phyloP scores from a whole-genome alignment of 1,140 invertebrate genomes.

The Chrysopa pallens region DNA sequence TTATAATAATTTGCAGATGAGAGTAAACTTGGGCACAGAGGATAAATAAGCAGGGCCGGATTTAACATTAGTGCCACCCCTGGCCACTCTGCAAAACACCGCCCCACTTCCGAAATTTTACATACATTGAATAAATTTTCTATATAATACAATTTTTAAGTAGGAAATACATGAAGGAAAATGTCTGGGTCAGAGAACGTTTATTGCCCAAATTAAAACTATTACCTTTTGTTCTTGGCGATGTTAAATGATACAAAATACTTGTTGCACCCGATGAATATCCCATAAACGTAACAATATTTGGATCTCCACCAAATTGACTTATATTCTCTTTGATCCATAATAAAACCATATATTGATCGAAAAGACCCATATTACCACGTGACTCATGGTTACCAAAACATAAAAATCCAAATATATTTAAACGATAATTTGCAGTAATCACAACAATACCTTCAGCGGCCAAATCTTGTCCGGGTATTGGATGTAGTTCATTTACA shows the following conservation, averaged over 20 bases:
- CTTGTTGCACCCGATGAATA: constrained; percentile 44
- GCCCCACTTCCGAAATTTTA: too few relatives aligned
- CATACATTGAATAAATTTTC: too few relatives aligned
- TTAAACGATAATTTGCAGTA: constrained; percentile 39
- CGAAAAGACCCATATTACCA: constrained; percentile 52
- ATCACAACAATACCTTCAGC: constrained; percentile 44
- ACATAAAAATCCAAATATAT: constrained; percentile 52
- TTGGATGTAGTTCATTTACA: constrained; percentile 23
- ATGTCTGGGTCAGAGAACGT: too few relatives aligned
- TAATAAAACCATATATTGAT: constrained; percentile 48
- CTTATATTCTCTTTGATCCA: constrained; percentile 55
- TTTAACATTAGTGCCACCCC: too few relatives aligned
- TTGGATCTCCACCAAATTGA: constrained; percentile 51
- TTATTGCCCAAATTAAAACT: too few relatives aligned
- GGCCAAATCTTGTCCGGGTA: constrained; percentile 43
- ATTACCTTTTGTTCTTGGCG: constrained; percentile 38
- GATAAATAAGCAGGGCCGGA: too few relatives aligned
- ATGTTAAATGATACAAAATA: constrained; percentile 36
- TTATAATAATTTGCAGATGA: too few relatives aligned
- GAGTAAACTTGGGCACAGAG: too few relatives aligned
- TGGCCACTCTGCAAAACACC: too few relatives aligned
- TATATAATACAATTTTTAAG: too few relatives aligned
- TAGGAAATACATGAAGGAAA: too few relatives aligned
- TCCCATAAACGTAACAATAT: constrained; percentile 48
- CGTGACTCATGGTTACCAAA: constrained; percentile 31